Evolutionary conservation across 1,140 invertebrate genomes (phyloP), one percentile per base, ranked within the genome.

Genomic region (Harpegnathos saltator): DNA sequence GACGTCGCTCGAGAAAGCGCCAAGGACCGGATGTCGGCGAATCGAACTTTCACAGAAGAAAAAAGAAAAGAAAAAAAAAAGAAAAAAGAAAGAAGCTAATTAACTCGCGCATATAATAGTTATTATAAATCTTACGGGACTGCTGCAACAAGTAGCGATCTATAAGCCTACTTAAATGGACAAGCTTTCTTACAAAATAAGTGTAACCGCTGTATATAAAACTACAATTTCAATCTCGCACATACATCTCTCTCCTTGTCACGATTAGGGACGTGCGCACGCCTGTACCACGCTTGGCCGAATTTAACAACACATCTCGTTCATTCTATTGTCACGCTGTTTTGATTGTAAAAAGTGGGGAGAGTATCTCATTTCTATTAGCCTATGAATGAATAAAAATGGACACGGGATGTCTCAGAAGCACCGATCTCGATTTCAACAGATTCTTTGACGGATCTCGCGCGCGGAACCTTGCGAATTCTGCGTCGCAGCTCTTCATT

Each of bases 141-240:
- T 65, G 44, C 19, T 66, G 29, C 17, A 66, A 78, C 15, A 19
- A 66, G 19, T 66, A 68, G 62, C 48, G 38, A 78, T 62, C 56
- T 78, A n/a, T n/a, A 78, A 78, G 33, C 38, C 29, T 75, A 75
- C n/a, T 62, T 78, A 75, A 78, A 77, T 54, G 19, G 74, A 78
- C 29, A 68, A 48, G 63, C 50, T 78, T 22, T 26, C 63, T 78
- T 78, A 58, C 56, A 78, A 78, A 78, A 69, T 78, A 69, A 78
- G 22, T 78, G 17, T 78, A 78, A 69, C 38, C 62, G 24, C 50
- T 56, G 63, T 69, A 69, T 52, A 78, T 52, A 78, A 78, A 78
- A 78, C 65, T 69, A 69, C 50, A 56, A 11, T 56, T 44, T 75
- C 26, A 33, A 77, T 66, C 73, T 74, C 12, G 22, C 29, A 63